These are phyloP conservation scores for Pomacea canaliculata DNA, from an alignment of 2,888 invertebrate genomes.

Conservation along the genomic window DNA sequence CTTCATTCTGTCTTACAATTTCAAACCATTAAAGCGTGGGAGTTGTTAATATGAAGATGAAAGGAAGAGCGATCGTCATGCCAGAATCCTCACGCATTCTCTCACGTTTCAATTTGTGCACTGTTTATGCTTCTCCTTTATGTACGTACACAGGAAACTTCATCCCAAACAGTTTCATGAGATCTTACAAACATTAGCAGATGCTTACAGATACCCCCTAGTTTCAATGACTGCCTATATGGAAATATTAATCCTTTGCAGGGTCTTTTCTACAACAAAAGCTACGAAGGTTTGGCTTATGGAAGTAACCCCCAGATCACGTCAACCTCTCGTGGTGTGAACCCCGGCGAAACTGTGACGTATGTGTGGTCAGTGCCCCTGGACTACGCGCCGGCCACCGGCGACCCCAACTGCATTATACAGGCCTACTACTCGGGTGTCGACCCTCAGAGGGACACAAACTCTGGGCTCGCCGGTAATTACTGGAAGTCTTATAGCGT, in stretches of 20 bases:
- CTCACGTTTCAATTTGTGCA: no score
- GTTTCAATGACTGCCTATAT: no score
- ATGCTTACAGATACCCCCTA: no score
- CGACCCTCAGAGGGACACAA: constrained; percentile 43
- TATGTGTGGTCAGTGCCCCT: constrained; percentile 52
- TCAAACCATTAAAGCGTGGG: no score
- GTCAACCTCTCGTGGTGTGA: neutral
- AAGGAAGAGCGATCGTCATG: no score
- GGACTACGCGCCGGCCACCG: constrained; percentile 47
- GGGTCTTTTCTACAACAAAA: constrained; percentile 45
- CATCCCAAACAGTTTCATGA: no score
- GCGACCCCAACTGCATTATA: constrained; percentile 52
- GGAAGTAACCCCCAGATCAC: neutral
- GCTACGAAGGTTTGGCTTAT: constrained; percentile 36
- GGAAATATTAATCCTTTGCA: constrained; percentile 20
- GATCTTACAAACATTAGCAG: no score
- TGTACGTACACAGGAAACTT: no score
- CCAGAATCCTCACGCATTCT: no score
- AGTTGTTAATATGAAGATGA: no score
- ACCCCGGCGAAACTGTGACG: constrained; percentile 24
- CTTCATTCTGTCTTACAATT: no score
- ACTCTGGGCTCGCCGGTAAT: constrained; percentile 47
- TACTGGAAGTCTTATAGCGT: neutral
- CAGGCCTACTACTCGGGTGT: constrained; percentile 51
- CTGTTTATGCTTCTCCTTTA: no score